A percentile compares a stretch with the other conserved stretches of the same genome.
These are phyloP conservation scores for Rousettus leschenaultii DNA, from an alignment of 2,113 vertebrate species.

Conservation along the genomic window DNA sequence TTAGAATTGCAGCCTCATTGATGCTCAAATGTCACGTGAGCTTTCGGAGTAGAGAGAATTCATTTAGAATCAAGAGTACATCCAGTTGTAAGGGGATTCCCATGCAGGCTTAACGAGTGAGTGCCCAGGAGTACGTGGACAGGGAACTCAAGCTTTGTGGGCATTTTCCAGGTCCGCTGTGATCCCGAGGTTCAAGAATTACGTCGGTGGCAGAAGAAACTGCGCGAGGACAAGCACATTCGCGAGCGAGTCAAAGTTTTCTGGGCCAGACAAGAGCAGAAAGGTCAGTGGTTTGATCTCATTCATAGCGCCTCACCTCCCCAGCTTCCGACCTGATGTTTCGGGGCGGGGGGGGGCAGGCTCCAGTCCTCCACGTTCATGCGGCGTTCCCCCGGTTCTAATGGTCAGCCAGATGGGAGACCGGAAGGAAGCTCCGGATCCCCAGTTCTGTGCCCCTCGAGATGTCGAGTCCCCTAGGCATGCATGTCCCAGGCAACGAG, in stretches of 20 bases:
- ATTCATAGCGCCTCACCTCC: neutral
- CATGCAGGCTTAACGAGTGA: neutral
- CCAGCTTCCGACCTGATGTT: neutral
- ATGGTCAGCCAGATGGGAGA: neutral
- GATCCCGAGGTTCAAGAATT: constrained; percentile 90
- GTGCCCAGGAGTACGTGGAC: rapidly evolving
- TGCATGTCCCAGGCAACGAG: neutral
- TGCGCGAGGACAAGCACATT: constrained; percentile 87
- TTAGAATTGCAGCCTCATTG: neutral
- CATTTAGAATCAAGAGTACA: neutral
- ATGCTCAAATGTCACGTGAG: neutral
- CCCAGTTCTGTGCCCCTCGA: neutral
- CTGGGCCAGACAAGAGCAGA: constrained; percentile 88
- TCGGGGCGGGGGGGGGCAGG: too few relatives aligned
- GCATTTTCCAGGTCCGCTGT: constrained; percentile 84
- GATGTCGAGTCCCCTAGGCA: neutral
- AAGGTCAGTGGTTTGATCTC: constrained; percentile 80
- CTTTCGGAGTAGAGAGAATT: neutral
- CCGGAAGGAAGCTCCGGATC: rapidly evolving
- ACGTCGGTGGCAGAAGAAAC: constrained; percentile 91
- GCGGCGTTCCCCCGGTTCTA: neutral
- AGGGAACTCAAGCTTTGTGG: neutral
- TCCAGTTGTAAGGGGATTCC: neutral
- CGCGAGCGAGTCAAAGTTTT: constrained; percentile 83
- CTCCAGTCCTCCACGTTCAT: rapidly evolving